Evolutionary conservation across 2,888 invertebrate species (phyloP), one percentile per base, ranked within the genome.

Genomic region (Lasioglossum pauxillum): DNA sequence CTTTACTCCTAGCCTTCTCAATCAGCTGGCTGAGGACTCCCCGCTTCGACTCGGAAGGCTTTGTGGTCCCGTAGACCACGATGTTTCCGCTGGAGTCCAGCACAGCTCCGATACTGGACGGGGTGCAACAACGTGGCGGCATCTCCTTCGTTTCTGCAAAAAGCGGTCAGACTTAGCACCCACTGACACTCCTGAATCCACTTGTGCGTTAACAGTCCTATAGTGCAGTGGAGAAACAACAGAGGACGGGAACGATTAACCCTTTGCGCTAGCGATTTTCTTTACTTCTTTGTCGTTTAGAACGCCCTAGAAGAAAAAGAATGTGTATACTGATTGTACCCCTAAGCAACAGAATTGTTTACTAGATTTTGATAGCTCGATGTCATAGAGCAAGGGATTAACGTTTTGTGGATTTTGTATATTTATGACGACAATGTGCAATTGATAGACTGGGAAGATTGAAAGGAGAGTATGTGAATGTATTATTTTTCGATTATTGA

Each of bases 11-110:
- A 31, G 96, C 96, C 92, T 96, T 96, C 85, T 96, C 96, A 46
- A 96, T 95, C 71, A 96, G 92, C 89, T 96, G 96, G 80, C 96
- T 96, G 64, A 96, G 92, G 10, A 96, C 96, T 2, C 96, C 95
- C 0, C 92, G 84, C 64, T 94, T 93, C 5, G 91, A 75, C 35
- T 94, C 94, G 23, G 94, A 85, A 5, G 93, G 89, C 57, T 94
- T 94, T 1, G 93, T 91, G 5, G 93, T 93, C 0, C 93, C 94
- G 69, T 95, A 95, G 0, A 95, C 94, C 0, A 95, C 92, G 19
- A 95, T 95, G 78, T 95, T 95, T 4, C 95, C 95, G 74, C 93
- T 93, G 0, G 95, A 94, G 81, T 95, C 95, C 27, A 95, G 64
- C 10, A 95, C 90, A 1, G 95, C 94, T 5, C 93, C 94, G 0